Evolutionary conservation across 2,797 vertebrate genomes (phyloP).

Genomic region (Zonotrichia albicollis): DNA sequence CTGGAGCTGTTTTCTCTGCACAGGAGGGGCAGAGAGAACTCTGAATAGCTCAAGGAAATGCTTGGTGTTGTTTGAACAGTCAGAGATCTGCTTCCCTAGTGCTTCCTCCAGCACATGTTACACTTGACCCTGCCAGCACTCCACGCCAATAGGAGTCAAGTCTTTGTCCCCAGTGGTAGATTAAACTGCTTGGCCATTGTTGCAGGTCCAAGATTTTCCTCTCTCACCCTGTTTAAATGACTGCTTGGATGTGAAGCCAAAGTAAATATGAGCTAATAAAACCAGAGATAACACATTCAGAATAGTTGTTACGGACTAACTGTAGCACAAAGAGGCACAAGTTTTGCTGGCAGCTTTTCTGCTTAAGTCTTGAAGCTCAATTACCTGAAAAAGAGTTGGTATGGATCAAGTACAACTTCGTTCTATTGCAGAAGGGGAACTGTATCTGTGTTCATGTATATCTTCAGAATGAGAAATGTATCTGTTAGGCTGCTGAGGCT

Average conservation of each 20-base stretch:
- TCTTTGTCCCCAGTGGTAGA: slow-evolving; percentile 51
- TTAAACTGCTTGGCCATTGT: slow-evolving; percentile 47
- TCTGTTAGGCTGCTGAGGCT: background rate
- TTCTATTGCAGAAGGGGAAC: background rate
- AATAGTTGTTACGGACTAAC: background rate
- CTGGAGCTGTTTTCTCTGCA: background rate
- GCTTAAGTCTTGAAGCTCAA: background rate
- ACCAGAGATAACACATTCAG: slow-evolving; percentile 3
- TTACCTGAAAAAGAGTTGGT: background rate
- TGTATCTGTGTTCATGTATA: background rate
- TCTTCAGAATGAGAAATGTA: background rate
- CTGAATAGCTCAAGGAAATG: slow-evolving; percentile 50
- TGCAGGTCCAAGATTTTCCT: slow-evolving; percentile 54
- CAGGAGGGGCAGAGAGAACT: background rate
- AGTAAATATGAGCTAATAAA: slow-evolving; percentile 50
- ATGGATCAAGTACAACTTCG: background rate
- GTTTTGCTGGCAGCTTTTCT: background rate
- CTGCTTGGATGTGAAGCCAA: slow-evolving; percentile 51
- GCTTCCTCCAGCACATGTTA: slow-evolving; percentile 48
- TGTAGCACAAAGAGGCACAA: background rate
- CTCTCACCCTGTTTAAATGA: slow-evolving; percentile 4
- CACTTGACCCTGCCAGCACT: slow-evolving; percentile 27
- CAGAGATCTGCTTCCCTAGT: slow-evolving; percentile 38
- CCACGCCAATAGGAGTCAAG: slow-evolving; percentile 23
- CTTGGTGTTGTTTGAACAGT: slow-evolving; percentile 18